phyloP scores from a whole-genome alignment of 2,113 vertebrate genomes.

The Polyodon spathula region DNA sequence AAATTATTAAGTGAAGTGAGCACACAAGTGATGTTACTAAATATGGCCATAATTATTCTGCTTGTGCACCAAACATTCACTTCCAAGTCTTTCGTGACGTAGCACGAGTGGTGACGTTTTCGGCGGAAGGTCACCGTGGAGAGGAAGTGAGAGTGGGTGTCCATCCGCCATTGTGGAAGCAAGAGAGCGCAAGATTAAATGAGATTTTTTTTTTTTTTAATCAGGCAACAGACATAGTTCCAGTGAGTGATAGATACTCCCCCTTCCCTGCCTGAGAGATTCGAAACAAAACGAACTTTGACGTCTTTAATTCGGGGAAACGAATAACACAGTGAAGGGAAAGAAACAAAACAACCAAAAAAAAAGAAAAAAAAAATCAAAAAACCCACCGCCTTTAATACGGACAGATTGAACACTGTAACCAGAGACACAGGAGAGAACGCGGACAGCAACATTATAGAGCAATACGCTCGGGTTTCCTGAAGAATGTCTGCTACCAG shows the following conservation, averaged over 20 bases:
- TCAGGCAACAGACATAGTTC: slow-evolving; percentile 34
- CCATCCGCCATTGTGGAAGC: slow-evolving; percentile 93
- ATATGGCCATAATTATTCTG: no score
- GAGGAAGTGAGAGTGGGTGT: slow-evolving; percentile 84
- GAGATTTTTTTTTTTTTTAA: slow-evolving; percentile 42
- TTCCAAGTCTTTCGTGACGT: no score
- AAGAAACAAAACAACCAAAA: slow-evolving; percentile 2
- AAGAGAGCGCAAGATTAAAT: slow-evolving; percentile 36
- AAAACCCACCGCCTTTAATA: slow-evolving; percentile 31
- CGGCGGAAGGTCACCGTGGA: slow-evolving; percentile 87
- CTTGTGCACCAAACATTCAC: no score
- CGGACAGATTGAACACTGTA: slow-evolving; percentile 36
- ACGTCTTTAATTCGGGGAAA: slow-evolving; percentile 16
- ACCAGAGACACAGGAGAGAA: slow-evolving; percentile 40
- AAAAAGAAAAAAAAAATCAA: slow-evolving; percentile 15
- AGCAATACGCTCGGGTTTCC: slow-evolving; percentile 65
- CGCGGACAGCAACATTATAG: slow-evolving; percentile 50
- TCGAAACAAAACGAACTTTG: slow-evolving; percentile 17
- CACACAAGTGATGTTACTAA: no score
- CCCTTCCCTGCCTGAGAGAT: slow-evolving; percentile 21
- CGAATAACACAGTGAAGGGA: slow-evolving; percentile 27
- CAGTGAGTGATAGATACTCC: slow-evolving; percentile 16
- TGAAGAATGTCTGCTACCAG: slow-evolving; percentile 98
- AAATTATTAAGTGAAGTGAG: no score
- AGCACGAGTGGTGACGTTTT: slow-evolving; percentile 36